Conservation (phyloP, 2,113 vertebrate species). For the Gobio gobio region DNA sequence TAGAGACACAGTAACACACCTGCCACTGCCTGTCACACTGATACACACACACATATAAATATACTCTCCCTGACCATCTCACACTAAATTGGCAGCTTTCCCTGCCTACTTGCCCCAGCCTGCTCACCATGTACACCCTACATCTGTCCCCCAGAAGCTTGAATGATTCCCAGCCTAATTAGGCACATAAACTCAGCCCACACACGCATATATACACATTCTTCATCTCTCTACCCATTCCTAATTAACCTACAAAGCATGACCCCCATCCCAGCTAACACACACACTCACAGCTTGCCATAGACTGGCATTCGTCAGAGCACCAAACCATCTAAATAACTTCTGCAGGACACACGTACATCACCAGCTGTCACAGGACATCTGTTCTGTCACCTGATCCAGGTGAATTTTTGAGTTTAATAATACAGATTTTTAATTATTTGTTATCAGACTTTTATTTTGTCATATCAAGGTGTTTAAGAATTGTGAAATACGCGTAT, state of each 20-base stretch:
- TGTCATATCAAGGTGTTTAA: not conserved
- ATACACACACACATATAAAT: constrained; percentile 11
- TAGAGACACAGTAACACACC: constrained; percentile 72
- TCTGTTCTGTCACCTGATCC: constrained; percentile 19
- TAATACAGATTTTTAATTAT: not conserved
- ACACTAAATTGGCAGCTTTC: constrained; percentile 43
- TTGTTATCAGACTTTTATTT: not conserved
- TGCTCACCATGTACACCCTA: constrained; percentile 56
- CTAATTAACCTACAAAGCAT: constrained; percentile 46
- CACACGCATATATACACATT: constrained; percentile 5
- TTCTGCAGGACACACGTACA: constrained; percentile 27
- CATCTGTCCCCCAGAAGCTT: constrained; percentile 66
- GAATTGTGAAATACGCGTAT: not conserved
- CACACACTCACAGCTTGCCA: constrained; percentile 58
- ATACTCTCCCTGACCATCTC: constrained; percentile 37
- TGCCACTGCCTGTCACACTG: constrained; percentile 68
- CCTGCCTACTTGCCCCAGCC: constrained; percentile 58
- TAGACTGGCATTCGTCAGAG: constrained; percentile 46
- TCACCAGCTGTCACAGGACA: constrained; percentile 23
- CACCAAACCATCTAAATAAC: constrained; percentile 15
- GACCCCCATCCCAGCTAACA: constrained; percentile 11
- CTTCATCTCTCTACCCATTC: constrained; percentile 1
- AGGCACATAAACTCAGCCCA: constrained; percentile 19
- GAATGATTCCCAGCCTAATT: constrained; percentile 56
- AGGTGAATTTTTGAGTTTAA: not conserved